Evolutionary conservation across 2,888 invertebrate species (phyloP).

Genomic region (Patella pellucida): DNA sequence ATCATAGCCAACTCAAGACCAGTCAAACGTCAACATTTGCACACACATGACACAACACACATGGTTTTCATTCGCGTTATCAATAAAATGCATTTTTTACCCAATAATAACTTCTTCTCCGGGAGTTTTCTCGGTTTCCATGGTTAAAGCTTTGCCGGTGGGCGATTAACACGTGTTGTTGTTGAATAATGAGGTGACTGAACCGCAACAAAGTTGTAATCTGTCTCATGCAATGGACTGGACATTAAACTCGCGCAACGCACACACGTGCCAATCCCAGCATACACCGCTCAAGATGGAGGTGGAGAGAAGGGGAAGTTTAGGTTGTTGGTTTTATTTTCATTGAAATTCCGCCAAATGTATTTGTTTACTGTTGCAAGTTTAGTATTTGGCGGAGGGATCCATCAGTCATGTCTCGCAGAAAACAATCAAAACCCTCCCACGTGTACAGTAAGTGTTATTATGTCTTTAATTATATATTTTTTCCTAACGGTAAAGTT

Average conservation of each 20-base stretch:
- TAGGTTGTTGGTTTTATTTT: slow-evolving; percentile 47
- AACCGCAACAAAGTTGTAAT: too few relatives aligned
- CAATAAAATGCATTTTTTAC: slow-evolving; percentile 19
- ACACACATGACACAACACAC: too few relatives aligned
- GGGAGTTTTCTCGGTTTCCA: too few relatives aligned
- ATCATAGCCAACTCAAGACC: too few relatives aligned
- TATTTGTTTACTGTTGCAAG: slow-evolving; percentile 39
- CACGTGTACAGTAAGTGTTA: slow-evolving; percentile 54
- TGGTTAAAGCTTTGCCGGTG: too few relatives aligned
- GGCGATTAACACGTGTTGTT: too few relatives aligned
- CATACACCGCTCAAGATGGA: slow-evolving; percentile 58
- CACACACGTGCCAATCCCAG: slow-evolving; percentile 48
- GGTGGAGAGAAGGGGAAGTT: slow-evolving; percentile 52
- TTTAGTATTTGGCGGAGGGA: slow-evolving; percentile 31
- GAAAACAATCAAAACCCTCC: slow-evolving; percentile 62
- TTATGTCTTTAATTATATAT: slow-evolving; percentile 20
- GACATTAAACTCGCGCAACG: background rate
- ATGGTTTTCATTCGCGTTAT: background rate
- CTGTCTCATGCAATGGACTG: too few relatives aligned
- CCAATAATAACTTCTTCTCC: slow-evolving; percentile 24
- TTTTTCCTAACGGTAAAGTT: slow-evolving; percentile 23
- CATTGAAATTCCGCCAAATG: slow-evolving; percentile 47
- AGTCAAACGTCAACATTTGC: slow-evolving; percentile 1
- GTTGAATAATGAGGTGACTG: too few relatives aligned
- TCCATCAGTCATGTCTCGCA: slow-evolving; percentile 57